Conservation (phyloP, 2,888 invertebrate species). For the Melieria omissa region DNA sequence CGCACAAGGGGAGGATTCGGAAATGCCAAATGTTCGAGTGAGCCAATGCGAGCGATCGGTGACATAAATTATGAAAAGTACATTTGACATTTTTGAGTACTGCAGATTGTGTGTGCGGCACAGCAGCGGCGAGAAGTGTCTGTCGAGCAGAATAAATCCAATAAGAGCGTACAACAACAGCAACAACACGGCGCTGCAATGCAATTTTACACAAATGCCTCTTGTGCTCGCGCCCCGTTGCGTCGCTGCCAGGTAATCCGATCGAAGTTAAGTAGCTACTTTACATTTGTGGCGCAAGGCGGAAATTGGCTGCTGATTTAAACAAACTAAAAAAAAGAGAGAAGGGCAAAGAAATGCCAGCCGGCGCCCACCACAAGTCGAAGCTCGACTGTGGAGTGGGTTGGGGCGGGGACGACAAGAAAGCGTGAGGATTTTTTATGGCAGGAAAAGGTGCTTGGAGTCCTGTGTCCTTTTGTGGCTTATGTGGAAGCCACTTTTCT, state of each 20-base stretch:
- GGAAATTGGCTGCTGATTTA: not conserved
- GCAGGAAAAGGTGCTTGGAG: no score
- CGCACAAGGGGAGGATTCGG: no score
- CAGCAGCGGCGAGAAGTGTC: not conserved
- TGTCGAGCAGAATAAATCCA: not conserved
- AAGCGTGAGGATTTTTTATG: no score
- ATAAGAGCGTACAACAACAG: conserved; percentile 6
- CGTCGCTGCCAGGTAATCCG: conserved; percentile 39
- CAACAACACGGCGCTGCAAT: not conserved
- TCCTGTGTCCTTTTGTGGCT: no score
- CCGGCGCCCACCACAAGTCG: no score
- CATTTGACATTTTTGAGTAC: conserved; percentile 33
- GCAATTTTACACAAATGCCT: not conserved
- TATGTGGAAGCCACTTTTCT: no score
- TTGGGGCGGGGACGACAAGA: no score
- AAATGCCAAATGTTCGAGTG: not conserved
- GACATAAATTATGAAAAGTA: conserved; percentile 39
- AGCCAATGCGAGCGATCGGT: conserved; percentile 21
- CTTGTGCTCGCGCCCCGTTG: not conserved
- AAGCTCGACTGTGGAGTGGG: no score
- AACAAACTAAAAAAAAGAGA: no score
- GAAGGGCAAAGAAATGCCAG: no score
- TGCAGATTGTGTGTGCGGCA: not conserved
- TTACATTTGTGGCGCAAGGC: conserved; percentile 38
- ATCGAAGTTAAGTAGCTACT: conserved; percentile 48